These are phyloP conservation scores for Coptodon rendalli DNA, from an alignment of 2,113 vertebrate genomes.

Conservation along the genomic window DNA sequence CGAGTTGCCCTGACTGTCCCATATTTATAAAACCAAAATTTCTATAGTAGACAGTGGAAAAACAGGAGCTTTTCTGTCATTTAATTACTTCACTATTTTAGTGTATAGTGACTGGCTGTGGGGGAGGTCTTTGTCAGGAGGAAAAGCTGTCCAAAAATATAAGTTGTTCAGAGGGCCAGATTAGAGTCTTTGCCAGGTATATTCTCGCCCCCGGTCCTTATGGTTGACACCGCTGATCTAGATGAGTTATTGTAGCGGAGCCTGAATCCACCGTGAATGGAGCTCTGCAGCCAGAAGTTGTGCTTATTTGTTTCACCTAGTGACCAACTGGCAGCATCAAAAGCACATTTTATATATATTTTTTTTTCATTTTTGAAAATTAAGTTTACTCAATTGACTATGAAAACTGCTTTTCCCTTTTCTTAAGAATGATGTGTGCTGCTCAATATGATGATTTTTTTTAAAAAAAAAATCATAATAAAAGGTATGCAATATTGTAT, in stretches of 20 bases:
- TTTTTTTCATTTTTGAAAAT: not conserved
- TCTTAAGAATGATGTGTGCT: not conserved
- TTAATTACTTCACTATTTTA: not conserved
- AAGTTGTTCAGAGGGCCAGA: not conserved
- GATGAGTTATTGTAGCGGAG: not conserved
- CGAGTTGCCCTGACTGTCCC: not conserved
- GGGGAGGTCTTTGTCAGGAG: fast-evolving
- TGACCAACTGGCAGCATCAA: not conserved
- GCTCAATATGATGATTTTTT: not conserved
- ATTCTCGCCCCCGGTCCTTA: not conserved
- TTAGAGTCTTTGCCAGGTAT: not conserved
- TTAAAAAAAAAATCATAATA: not conserved
- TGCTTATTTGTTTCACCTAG: not conserved
- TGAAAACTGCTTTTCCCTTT: not conserved
- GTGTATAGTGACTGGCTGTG: not conserved
- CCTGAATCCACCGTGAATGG: not conserved
- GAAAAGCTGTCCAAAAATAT: not conserved
- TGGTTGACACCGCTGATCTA: not conserved
- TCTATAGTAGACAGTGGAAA: not conserved
- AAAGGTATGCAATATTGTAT: not conserved
- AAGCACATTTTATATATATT: fast-evolving
- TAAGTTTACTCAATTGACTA: not conserved
- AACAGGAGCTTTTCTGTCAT: fast-evolving
- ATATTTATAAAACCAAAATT: not conserved
- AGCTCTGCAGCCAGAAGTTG: not conserved